These are phyloP conservation scores for Drosophila arawakana DNA, from an alignment of 1,140 invertebrate species.

Conservation along the genomic window DNA sequence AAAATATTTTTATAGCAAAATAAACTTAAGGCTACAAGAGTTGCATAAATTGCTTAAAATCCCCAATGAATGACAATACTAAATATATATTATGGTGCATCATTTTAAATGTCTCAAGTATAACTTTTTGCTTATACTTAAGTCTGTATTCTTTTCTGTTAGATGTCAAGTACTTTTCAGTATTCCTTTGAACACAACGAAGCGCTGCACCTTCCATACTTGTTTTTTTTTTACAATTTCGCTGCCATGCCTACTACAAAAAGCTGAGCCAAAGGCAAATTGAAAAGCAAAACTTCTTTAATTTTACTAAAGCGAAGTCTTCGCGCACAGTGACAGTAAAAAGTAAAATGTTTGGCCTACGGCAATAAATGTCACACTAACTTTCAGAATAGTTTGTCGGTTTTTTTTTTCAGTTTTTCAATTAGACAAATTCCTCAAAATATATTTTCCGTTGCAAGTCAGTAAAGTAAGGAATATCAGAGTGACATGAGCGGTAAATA, in stretches of 20 bases:
- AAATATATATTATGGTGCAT: background rate
- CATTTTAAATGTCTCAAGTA: background rate
- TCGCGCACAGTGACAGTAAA: conserved; percentile 35
- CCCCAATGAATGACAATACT: no score
- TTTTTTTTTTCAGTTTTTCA: conserved; percentile 59
- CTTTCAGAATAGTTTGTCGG: conserved; percentile 52
- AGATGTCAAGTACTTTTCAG: conserved; percentile 52
- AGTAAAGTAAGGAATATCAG: background rate
- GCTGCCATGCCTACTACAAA: conserved; percentile 34
- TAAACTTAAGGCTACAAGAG: no score
- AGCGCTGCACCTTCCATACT: conserved; percentile 5
- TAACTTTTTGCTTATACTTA: conserved; percentile 16
- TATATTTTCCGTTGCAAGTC: background rate
- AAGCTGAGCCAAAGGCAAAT: conserved; percentile 55
- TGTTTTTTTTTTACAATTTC: background rate
- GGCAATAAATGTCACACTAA: conserved; percentile 78
- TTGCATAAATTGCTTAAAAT: no score
- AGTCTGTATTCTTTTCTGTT: conserved; percentile 26
- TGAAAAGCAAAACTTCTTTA: conserved; percentile 78
- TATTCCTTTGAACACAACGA: conserved; percentile 24
- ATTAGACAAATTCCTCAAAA: conserved; percentile 63
- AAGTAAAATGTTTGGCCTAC: conserved; percentile 69
- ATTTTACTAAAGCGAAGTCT: conserved; percentile 67
- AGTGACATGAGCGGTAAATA: conserved; percentile 13
- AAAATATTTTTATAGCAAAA: no score